phyloP scores from a whole-genome alignment of 2,113 vertebrate genomes.

The Scartelaos histophorus region DNA sequence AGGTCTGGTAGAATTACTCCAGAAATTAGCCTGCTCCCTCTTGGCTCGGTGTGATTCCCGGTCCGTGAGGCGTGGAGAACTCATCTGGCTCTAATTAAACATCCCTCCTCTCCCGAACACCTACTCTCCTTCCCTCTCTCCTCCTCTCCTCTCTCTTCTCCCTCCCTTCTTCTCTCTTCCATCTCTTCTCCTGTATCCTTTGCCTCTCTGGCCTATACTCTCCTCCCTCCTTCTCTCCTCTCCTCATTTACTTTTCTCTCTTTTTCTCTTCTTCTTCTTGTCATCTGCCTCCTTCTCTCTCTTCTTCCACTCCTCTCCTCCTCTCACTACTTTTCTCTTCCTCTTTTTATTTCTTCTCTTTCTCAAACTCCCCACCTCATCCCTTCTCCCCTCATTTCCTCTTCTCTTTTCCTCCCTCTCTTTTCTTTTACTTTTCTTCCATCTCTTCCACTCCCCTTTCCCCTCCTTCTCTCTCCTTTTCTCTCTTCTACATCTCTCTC shows the following conservation, averaged over 20 bases:
- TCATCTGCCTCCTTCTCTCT: no score
- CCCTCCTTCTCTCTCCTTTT: no score
- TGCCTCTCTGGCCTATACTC: no score
- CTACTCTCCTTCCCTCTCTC: not conserved
- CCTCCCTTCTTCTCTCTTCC: no score
- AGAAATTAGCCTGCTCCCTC: constrained; percentile 73
- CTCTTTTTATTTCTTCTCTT: not conserved
- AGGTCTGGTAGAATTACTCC: constrained; percentile 71
- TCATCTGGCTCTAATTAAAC: constrained; percentile 76
- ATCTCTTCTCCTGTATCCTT: no score
- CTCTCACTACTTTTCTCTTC: no score
- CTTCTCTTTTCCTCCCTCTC: not conserved
- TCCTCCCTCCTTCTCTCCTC: no score
- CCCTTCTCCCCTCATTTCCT: not conserved
- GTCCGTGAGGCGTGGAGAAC: constrained; percentile 72
- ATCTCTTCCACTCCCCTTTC: not conserved
- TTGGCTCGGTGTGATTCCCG: constrained; percentile 75
- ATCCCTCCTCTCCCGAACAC: constrained; percentile 25
- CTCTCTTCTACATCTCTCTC: no score
- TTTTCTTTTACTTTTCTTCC: no score
- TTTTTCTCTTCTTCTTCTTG: not conserved
- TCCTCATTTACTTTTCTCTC: no score
- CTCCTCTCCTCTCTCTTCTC: not conserved
- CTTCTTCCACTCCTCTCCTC: no score
- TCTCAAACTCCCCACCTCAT: no score